phyloP scores from a whole-genome alignment of 1,140 invertebrate genomes.

The Phymastichus coffea region DNA sequence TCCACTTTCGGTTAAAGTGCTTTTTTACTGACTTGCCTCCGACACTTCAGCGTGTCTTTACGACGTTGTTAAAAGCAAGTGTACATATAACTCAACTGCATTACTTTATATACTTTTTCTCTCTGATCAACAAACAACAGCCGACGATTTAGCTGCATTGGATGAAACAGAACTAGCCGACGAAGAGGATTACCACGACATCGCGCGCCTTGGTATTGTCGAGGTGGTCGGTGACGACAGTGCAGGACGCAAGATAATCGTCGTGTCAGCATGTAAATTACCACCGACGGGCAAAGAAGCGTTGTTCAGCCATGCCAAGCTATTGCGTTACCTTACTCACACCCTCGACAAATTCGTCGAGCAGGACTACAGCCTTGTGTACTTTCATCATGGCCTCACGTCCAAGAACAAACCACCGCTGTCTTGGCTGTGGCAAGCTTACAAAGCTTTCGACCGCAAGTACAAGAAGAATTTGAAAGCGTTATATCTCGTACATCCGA shows the following conservation, averaged over 20 bases:
- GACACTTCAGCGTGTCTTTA: no score
- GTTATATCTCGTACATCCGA: constrained; percentile 97
- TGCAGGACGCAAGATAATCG: constrained; percentile 89
- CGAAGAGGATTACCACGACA: constrained; percentile 70
- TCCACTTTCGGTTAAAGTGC: no score
- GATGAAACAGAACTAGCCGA: constrained; percentile 55
- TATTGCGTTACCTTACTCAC: constrained; percentile 87
- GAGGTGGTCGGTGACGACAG: constrained; percentile 91
- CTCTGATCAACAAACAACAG: no score
- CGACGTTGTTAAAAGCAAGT: no score
- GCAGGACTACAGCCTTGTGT: constrained; percentile 98
- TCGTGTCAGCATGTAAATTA: constrained; percentile 90
- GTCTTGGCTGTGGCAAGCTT: constrained; percentile 96
- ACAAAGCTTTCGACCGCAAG: constrained; percentile 96
- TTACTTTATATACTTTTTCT: no score
- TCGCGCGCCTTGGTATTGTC: constrained; percentile 80
- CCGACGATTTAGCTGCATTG: constrained; percentile 50
- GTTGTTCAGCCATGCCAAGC: constrained; percentile 78
- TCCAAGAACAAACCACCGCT: constrained; percentile 96
- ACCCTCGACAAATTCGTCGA: constrained; percentile 98
- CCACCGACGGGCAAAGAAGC: constrained; percentile 75
- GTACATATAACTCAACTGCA: no score
- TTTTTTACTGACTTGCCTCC: no score
- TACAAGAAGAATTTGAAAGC: constrained; percentile 99
- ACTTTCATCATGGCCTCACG: constrained; percentile 96